Conservation (phyloP, 2,113 vertebrate genomes). For the Bubo blakistoni region DNA sequence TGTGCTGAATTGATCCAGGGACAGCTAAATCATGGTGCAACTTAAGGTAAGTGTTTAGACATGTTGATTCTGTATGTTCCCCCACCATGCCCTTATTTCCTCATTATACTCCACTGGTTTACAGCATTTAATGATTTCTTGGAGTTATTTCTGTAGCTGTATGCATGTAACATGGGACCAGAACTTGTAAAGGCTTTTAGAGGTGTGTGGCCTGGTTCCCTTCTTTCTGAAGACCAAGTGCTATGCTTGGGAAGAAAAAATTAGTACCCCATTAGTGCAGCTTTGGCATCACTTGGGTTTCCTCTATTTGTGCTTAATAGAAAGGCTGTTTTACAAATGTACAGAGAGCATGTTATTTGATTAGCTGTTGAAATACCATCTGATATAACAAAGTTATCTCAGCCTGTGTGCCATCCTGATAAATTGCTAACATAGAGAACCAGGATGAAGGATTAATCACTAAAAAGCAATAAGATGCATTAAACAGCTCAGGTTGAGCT, state of each 20-base stretch:
- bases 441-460: background rate
- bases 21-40: background rate
- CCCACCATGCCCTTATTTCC: fast-evolving
- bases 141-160: background rate
- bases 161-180: background rate
- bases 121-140: background rate
- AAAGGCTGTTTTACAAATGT: background rate
- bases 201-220: background rate
- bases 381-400: background rate
- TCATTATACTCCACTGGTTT: background rate
- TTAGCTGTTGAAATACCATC: background rate
- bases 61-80: fast-evolving
- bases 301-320: background rate
- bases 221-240: background rate
- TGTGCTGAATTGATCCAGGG: background rate
- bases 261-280: background rate
- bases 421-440: background rate
- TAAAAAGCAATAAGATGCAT: background rate
- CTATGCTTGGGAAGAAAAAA: background rate
- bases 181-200: background rate
- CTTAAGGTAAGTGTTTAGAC: background rate
- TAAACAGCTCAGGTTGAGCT: background rate
- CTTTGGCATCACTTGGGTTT: background rate
- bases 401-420: background rate
- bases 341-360: background rate